phyloP scores from a whole-genome alignment of 2,113 vertebrate genomes.

The Emydocephalus ijimae region DNA sequence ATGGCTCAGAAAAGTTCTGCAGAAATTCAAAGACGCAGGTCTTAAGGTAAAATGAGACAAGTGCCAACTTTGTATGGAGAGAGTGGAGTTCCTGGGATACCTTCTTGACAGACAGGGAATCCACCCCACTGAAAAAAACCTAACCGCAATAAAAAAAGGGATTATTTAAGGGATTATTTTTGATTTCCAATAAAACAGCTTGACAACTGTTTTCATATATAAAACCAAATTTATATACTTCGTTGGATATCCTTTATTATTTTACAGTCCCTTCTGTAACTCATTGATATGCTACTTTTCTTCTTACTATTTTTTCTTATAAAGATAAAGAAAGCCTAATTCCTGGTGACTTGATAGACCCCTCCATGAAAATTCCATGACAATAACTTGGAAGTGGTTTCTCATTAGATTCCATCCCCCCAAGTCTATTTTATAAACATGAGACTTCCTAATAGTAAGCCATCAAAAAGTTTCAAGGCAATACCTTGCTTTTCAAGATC shows the following conservation, averaged over 20 bases:
- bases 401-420: neutral
- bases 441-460: neutral
- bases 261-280: neutral
- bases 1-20: no score
- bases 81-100: no score
- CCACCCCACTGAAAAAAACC: no score
- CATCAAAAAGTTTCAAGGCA: neutral
- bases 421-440: neutral
- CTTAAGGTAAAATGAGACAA: no score
- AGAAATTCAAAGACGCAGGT: no score
- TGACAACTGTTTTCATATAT: neutral
- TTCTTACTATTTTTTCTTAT: neutral
- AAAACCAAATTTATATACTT: neutral
- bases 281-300: neutral
- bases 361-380: neutral
- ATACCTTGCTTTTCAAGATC: neutral
- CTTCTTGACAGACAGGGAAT: no score
- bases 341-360: neutral
- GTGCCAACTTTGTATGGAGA: no score
- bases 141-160: no score
- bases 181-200: neutral
- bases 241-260: neutral
- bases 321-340: neutral
- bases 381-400: neutral
- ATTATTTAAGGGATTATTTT: neutral